Evolutionary conservation across 2,888 invertebrate species (phyloP).

Genomic region (Pandemis cinnamomeana): DNA sequence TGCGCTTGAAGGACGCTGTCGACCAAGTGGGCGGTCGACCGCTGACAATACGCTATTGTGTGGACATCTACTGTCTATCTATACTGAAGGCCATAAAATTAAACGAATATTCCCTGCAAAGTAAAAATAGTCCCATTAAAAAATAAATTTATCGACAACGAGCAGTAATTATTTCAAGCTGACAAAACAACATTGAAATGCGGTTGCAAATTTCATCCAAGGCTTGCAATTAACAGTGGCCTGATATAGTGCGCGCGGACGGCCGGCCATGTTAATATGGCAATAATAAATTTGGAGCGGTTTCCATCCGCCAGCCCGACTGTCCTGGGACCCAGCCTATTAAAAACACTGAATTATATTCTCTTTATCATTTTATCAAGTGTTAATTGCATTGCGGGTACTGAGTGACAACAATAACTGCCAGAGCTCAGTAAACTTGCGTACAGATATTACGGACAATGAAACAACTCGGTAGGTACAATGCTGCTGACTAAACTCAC

Average conservation of each 20-base stretch:
- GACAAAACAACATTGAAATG: slow-evolving; percentile 76
- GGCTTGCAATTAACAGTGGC: slow-evolving; percentile 78
- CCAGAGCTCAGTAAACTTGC: slow-evolving; percentile 1
- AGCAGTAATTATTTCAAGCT: slow-evolving; percentile 70
- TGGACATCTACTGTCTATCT: slow-evolving; percentile 34
- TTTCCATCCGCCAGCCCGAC: slow-evolving; percentile 62
- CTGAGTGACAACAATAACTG: slow-evolving; percentile 13
- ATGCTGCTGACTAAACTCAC: neutral
- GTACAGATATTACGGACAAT: neutral
- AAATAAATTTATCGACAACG: slow-evolving; percentile 52
- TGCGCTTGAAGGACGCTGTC: slow-evolving; percentile 55
- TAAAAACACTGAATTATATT: slow-evolving; percentile 70
- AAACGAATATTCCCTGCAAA: slow-evolving; percentile 25
- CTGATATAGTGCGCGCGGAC: slow-evolving; percentile 72
- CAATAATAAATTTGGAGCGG: slow-evolving; percentile 79
- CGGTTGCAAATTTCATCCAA: slow-evolving; percentile 77
- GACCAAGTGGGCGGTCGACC: slow-evolving; percentile 39
- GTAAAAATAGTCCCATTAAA: neutral
- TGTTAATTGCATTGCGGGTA: slow-evolving; percentile 31
- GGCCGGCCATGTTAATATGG: slow-evolving; percentile 71
- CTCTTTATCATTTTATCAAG: slow-evolving; percentile 58
- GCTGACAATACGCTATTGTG: slow-evolving; percentile 41
- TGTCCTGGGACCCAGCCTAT: slow-evolving; percentile 60
- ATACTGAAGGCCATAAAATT: slow-evolving; percentile 27
- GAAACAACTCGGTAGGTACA: neutral